Evolutionary conservation across 2,888 invertebrate species (phyloP).

Genomic region (Drosophila subquinaria): DNA sequence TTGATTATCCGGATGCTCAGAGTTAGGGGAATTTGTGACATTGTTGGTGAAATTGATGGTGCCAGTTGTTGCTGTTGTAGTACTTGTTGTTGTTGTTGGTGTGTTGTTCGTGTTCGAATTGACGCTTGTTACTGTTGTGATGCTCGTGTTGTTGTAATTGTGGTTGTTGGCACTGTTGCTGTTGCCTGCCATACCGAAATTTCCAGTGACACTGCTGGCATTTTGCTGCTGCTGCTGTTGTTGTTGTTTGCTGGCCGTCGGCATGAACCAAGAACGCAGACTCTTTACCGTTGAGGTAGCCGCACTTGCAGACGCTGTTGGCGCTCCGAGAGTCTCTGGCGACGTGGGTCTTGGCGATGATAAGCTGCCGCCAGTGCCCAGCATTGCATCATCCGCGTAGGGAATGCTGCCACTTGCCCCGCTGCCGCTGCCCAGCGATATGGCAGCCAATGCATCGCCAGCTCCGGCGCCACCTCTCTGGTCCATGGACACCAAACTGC

Average conservation of each 20-base stretch:
- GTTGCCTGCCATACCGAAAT: constrained; percentile 66
- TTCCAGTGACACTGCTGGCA: constrained; percentile 67
- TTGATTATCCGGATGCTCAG: constrained; percentile 84
- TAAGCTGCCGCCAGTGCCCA: constrained; percentile 57
- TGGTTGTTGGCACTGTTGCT: constrained; percentile 57
- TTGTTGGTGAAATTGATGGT: constrained; percentile 80
- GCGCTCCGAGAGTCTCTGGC: constrained; percentile 68
- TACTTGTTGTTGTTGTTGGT: constrained; percentile 50
- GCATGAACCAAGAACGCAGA: constrained; percentile 67
- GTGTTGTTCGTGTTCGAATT: constrained; percentile 60
- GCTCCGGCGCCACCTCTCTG: constrained; percentile 59
- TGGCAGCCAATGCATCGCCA: constrained; percentile 57
- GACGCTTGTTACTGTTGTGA: constrained; percentile 62
- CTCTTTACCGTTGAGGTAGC: constrained; percentile 67
- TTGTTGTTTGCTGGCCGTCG: constrained; percentile 63
- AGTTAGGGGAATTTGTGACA: constrained; percentile 76
- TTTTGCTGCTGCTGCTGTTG: constrained; percentile 40
- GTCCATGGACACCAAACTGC: constrained; percentile 70
- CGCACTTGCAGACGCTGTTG: constrained; percentile 34
- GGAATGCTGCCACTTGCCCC: constrained; percentile 76
- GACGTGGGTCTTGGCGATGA: constrained; percentile 78
- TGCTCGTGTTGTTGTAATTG: constrained; percentile 59
- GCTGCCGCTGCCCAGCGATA: constrained; percentile 72
- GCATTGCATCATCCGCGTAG: constrained; percentile 74
- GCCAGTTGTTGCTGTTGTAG: constrained; percentile 60